Base-by-base conservation (phyloP, 2,113 vertebrate species). In the Callithrix jacchus region DNA sequence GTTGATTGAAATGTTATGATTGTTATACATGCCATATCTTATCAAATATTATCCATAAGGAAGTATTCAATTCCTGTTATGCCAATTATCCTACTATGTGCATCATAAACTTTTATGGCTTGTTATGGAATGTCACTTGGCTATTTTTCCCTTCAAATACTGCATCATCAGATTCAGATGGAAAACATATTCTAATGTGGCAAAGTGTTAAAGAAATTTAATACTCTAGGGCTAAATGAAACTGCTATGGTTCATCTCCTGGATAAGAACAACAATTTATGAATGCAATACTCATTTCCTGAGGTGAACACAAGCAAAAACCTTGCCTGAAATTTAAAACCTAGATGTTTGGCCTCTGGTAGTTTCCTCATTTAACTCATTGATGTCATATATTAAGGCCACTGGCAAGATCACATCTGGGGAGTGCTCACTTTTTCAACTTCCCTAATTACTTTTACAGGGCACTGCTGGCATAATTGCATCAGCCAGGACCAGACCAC, bases 281-380 rank as follows among this genome's bases (percentile, higher is more conserved):
- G 98, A 98, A 99, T 98, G 98, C 97, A 98, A 98, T 98, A 98
- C 98, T 99, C 98, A 99, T 99, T 99, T 99, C 98, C 98, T 99
- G 98, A 98, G 98, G 98, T 98, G 98, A 98, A 97, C 98, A 98
- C 93, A 98, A 98, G 98, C 94, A 97, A 98, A 99, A 98, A 98
- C 91, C 97, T 98, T 97, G 97, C 98, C 98, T 98, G 98, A 98
- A 99, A 98, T 92, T 79, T 96, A 98, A 99, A 98, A 98, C 98
- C 81, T 82, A 96, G 93, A 97, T 97, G 81, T 97, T 94, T 98
- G 96, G 98, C 96, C 98, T 98, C 99, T 99, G 96, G 98, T 98
- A 98, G 98, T 98, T 98, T 98, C 98, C 95, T 99, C 97, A 98
- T 97, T 98, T 99, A 98, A 95, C 97, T 97, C 98, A 98, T 98